phyloP scores from a whole-genome alignment of 2,797 vertebrate species.

The Amphiprion clarkii region DNA sequence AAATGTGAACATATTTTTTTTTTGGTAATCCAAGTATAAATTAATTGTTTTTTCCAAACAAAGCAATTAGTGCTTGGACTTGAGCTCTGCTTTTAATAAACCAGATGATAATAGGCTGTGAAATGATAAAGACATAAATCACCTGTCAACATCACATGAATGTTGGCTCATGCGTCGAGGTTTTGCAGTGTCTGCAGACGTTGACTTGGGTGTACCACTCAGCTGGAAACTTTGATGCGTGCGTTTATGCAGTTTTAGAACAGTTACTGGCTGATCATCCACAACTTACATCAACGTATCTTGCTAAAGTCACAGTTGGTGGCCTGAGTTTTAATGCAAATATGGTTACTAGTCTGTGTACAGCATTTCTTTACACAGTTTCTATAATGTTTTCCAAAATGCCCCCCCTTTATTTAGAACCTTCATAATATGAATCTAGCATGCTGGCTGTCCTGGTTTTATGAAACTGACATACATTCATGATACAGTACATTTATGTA shows the following conservation, averaged over 20 bases:
- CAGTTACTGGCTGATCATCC: too few species aligned
- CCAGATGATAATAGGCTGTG: background rate
- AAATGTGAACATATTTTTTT: constrained; percentile 18
- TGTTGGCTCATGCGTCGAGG: background rate
- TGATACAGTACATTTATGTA: background rate
- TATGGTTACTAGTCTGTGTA: background rate
- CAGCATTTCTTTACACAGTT: background rate
- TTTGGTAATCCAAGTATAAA: constrained; percentile 2
- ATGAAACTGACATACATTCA: background rate
- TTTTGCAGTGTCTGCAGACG: background rate
- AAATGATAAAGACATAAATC: background rate
- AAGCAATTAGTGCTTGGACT: constrained; percentile 9
- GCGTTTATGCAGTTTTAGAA: too few species aligned
- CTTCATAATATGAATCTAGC: background rate
- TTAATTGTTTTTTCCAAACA: constrained; percentile 20
- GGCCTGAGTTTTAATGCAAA: too few species aligned
- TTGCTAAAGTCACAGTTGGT: background rate
- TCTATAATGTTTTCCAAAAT: background rate
- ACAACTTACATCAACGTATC: too few species aligned
- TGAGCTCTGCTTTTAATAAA: constrained; percentile 8
- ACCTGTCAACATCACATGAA: background rate
- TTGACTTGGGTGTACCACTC: background rate
- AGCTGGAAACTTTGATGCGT: background rate
- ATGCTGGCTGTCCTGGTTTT: background rate
- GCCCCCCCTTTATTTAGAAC: background rate